Percentiles rank a stretch among this genome's conserved stretches.
Evolutionary conservation across 2,113 vertebrate genomes (phyloP).

Genomic region (Cinclus mexicanus): DNA sequence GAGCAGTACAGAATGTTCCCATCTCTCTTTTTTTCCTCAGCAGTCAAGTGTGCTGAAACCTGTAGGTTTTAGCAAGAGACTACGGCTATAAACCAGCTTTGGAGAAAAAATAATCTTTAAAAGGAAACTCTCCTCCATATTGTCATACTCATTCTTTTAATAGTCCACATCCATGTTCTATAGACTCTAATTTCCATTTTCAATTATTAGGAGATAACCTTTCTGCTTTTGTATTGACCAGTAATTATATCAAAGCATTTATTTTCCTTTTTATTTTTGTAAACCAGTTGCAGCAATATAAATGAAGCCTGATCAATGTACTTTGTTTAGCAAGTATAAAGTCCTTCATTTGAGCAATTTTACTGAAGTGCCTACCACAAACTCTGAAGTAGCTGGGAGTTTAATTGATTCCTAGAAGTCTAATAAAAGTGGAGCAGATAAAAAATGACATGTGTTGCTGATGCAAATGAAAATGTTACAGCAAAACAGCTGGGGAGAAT

Average conservation of each 20-base stretch:
- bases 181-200: background rate
- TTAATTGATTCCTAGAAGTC: conserved; percentile 54
- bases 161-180: background rate
- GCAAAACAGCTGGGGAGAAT: conserved; percentile 21
- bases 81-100: background rate
- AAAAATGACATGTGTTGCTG: conserved; percentile 56
- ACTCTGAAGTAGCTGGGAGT: conserved; percentile 29
- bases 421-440: conserved; percentile 55
- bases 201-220: background rate
- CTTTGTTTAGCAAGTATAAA: background rate
- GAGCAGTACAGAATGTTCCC: background rate
- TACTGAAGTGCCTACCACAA: conserved; percentile 24
- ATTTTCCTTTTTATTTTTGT: background rate
- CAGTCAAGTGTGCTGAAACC: background rate
- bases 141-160: background rate
- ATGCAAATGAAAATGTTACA: conserved; percentile 60
- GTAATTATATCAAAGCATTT: background rate
- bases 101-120: background rate
- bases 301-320: background rate
- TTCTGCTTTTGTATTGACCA: background rate
- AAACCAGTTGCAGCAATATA: background rate
- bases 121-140: background rate
- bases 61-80: background rate
- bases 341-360: conserved; percentile 31
- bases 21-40: background rate